These are phyloP conservation scores for Nomada fabriciana DNA, from an alignment of 2,888 invertebrate genomes.

Conservation along the genomic window DNA sequence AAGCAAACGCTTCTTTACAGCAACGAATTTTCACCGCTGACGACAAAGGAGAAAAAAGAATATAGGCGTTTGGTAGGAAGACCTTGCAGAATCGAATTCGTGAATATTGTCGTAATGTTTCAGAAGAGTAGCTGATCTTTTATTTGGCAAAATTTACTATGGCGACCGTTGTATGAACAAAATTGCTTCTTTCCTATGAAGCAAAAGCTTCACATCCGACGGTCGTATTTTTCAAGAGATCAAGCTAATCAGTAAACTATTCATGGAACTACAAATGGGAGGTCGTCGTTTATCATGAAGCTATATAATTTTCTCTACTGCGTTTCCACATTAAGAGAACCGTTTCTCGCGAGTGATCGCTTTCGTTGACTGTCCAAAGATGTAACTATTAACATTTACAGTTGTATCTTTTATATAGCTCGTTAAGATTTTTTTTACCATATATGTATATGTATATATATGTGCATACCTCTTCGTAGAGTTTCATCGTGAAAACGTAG, in stretches of 20 bases:
- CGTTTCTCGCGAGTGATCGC: conserved; percentile 52
- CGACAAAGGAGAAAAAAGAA: background rate
- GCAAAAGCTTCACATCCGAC: background rate
- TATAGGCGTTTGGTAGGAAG: background rate
- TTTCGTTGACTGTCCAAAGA: conserved; percentile 81
- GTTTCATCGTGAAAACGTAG: conserved; percentile 40
- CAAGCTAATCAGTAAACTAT: background rate
- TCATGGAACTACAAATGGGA: conserved; percentile 12
- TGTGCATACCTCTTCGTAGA: conserved; percentile 45
- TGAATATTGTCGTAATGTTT: conserved; percentile 34
- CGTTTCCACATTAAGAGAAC: conserved; percentile 12
- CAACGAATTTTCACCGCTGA: conserved; percentile 40
- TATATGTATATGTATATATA: conserved; percentile 55
- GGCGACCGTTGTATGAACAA: background rate
- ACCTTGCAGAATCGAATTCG: conserved; percentile 32
- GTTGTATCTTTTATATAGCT: conserved; percentile 65
- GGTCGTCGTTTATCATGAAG: conserved; percentile 7
- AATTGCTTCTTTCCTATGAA: background rate
- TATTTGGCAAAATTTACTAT: conserved; percentile 25
- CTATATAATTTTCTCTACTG: conserved; percentile 33
- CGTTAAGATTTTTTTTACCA: conserved; percentile 61
- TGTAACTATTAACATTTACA: conserved; percentile 75
- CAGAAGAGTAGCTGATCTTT: conserved; percentile 11
- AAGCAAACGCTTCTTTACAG: conserved; percentile 25
- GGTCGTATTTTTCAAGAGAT: background rate